phyloP scores from a whole-genome alignment of 2,797 vertebrate genomes.

The Columba guinea region DNA sequence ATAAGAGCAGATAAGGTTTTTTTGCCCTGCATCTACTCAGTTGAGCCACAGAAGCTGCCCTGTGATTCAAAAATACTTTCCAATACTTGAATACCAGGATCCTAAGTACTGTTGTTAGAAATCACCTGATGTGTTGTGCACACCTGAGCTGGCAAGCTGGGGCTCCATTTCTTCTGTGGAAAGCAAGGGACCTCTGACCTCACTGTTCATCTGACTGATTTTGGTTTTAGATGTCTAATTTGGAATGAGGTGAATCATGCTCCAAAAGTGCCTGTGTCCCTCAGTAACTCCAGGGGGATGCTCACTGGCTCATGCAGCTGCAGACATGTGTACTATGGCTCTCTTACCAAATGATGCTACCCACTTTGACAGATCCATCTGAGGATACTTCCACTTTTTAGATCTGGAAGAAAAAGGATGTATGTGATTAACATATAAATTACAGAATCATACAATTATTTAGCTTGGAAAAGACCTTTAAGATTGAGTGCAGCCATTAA shows the following conservation, averaged over 20 bases:
- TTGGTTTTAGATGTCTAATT: neutral
- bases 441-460: neutral
- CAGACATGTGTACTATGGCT: neutral
- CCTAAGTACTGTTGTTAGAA: neutral
- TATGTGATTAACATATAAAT: no score
- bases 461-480: neutral
- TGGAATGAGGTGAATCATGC: neutral
- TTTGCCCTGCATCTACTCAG: neutral
- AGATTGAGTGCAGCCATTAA: neutral
- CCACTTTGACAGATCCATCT: neutral
- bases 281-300: neutral
- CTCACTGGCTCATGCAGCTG: neutral
- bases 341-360: neutral
- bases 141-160: neutral
- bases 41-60: neutral
- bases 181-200: neutral
- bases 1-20: neutral
- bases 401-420: no score
- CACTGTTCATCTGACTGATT: neutral
- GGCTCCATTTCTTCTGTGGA: neutral
- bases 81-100: neutral
- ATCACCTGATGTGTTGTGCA: accelerated
- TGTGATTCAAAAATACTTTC: neutral
- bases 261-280: neutral
- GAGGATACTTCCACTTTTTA: neutral